These are phyloP conservation scores for Rhagium mordax DNA, from an alignment of 2,888 invertebrate species.

Conservation along the genomic window DNA sequence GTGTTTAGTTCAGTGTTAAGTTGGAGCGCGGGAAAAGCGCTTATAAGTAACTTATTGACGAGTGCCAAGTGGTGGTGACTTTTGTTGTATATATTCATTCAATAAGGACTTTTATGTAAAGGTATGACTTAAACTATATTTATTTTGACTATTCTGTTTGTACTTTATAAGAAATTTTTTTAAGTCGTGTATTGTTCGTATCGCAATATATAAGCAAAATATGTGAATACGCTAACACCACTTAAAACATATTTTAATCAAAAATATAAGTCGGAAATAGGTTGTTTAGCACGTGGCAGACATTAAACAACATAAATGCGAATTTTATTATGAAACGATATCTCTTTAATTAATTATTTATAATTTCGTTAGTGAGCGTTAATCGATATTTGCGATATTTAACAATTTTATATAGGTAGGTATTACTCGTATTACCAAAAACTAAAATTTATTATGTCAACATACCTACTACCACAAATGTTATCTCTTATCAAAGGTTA, in stretches of 20 bases:
- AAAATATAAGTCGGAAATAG: too few species aligned
- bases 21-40: constrained; percentile 30
- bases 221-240: too few species aligned
- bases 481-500: background rate
- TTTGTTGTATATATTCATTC: constrained; percentile 4
- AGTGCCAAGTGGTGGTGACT: constrained; percentile 22
- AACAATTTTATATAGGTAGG: background rate
- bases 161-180: background rate
- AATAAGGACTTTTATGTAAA: constrained; percentile 20
- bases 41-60: constrained; percentile 5
- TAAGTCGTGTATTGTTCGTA: background rate
- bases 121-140: constrained; percentile 28
- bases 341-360: too few species aligned
- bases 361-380: background rate
- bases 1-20: constrained; percentile 37
- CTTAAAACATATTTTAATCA: too few species aligned
- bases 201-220: too few species aligned
- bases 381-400: background rate
- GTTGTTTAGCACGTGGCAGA: too few species aligned
- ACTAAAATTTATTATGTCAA: too few species aligned
- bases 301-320: too few species aligned
- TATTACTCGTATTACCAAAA: too few species aligned
- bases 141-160: background rate
- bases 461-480: background rate
- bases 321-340: too few species aligned